A percentile compares a stretch with the other conserved stretches of the same genome.
Conservation (phyloP, 2,797 vertebrate genomes). For the Darevskia nairensis region DNA sequence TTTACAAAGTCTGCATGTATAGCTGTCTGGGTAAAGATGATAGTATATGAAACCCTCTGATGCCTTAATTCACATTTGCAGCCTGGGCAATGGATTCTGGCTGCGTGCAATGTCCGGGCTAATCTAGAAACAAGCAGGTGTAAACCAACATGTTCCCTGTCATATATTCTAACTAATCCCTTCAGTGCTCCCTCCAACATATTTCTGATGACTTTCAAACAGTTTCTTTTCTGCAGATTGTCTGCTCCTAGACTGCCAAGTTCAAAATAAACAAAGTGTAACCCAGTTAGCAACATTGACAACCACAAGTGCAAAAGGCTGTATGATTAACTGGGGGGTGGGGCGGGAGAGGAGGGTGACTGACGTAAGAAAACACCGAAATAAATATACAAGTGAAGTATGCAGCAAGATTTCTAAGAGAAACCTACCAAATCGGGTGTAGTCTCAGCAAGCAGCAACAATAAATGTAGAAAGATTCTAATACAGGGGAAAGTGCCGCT, state of each 20-base stretch:
- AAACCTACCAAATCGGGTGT: neutral
- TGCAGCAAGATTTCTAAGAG: neutral
- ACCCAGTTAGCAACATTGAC: slow-evolving; percentile 26
- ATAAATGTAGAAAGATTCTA: slow-evolving; percentile 41
- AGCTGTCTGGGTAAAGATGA: neutral
- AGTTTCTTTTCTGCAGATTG: slow-evolving; percentile 16
- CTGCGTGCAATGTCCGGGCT: slow-evolving; percentile 12
- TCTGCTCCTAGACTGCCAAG: neutral
- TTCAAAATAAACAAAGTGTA: slow-evolving; percentile 13
- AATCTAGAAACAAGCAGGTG: slow-evolving; percentile 1
- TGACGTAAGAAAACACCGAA: neutral
- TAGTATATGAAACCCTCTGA: slow-evolving; percentile 23
- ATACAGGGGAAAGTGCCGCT: slow-evolving; percentile 20
- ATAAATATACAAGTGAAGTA: neutral
- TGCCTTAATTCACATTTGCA: slow-evolving; percentile 24
- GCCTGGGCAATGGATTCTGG: neutral
- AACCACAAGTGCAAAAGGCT: slow-evolving; percentile 20
- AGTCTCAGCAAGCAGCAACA: neutral
- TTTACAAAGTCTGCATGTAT: slow-evolving; percentile 19
- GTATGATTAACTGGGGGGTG: neutral
- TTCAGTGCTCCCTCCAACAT: neutral
- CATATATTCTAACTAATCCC: neutral
- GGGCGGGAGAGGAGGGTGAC: neutral
- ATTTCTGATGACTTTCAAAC: slow-evolving; percentile 27
- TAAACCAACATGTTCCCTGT: slow-evolving; percentile 16